phyloP scores from a whole-genome alignment of 2,797 vertebrate genomes.

The Diglossa cyanea region DNA sequence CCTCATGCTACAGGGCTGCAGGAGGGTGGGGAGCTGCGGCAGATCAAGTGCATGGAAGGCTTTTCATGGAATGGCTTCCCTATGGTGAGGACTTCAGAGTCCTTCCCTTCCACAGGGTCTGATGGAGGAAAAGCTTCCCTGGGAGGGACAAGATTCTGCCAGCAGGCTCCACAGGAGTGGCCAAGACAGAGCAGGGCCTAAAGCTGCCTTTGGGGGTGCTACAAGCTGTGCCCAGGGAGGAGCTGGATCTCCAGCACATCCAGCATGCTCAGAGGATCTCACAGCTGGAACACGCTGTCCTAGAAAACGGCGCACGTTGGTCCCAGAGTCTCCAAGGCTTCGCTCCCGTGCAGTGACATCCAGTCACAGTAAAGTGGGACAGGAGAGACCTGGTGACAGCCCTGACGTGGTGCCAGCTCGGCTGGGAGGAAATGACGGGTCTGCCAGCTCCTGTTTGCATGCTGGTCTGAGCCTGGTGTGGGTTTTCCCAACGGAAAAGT shows the following conservation, averaged over 20 bases:
- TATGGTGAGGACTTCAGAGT: background rate
- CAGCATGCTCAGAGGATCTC: background rate
- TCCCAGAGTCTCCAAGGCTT: constrained; percentile 38
- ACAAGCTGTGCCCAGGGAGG: background rate
- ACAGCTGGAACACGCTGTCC: constrained; percentile 48
- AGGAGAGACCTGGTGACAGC: constrained; percentile 25
- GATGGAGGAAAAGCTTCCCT: background rate
- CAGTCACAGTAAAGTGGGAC: constrained; percentile 21
- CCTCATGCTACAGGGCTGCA: background rate
- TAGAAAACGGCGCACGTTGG: background rate
- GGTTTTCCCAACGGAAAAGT: background rate
- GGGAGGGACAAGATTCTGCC: background rate
- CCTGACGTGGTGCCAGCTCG: background rate
- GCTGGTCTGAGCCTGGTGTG: background rate
- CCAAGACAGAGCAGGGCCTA: background rate
- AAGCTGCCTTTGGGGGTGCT: background rate
- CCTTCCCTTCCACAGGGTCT: background rate
- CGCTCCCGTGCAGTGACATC: background rate
- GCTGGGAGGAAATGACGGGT: background rate
- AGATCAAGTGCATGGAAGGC: background rate
- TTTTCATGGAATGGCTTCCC: background rate
- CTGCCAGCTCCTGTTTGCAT: background rate
- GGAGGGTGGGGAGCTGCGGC: background rate
- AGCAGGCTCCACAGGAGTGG: background rate
- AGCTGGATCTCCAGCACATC: background rate